A percentile compares a stretch with the other conserved stretches of the same genome.
These are phyloP conservation scores for Eupithecia subumbrata DNA, from an alignment of 2,888 invertebrate genomes.

Conservation along the genomic window DNA sequence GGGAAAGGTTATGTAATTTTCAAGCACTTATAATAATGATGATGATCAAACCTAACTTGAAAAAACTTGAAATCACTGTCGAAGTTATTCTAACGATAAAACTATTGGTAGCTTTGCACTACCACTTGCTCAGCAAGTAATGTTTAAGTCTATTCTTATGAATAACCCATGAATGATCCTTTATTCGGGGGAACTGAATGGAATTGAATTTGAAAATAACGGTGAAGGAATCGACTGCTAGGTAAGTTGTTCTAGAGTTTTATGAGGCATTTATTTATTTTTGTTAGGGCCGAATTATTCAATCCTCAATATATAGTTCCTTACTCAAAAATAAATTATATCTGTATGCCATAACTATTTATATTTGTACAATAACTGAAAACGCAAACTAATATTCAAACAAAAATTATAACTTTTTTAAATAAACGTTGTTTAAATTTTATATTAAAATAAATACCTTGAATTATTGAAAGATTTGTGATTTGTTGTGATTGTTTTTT, in stretches of 20 bases:
- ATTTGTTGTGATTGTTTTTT: too few species aligned
- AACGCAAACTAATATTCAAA: too few species aligned
- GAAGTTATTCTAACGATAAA: constrained; percentile 13
- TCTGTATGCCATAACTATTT: too few species aligned
- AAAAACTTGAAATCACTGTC: neutral
- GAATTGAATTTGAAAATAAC: constrained; percentile 31
- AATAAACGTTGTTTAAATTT: too few species aligned
- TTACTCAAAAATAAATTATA: too few species aligned
- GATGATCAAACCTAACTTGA: neutral
- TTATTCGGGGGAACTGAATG: constrained; percentile 31
- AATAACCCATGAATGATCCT: constrained; percentile 33
- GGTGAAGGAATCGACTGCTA: constrained; percentile 25
- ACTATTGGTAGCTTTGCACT: constrained; percentile 10
- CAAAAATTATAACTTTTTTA: too few species aligned
- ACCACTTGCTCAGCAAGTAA: constrained; percentile 18
- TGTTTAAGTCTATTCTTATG: constrained; percentile 29
- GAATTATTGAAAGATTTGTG: too few species aligned
- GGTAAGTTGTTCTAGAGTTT: constrained; percentile 21
- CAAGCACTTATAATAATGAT: neutral
- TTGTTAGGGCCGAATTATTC: neutral
- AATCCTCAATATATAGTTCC: neutral
- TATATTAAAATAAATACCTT: too few species aligned
- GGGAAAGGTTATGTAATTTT: neutral
- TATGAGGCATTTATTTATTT: constrained; percentile 14
- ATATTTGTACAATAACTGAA: too few species aligned